Percentiles rank a stretch among this genome's conserved stretches.
Conservation (phyloP, 2,797 vertebrate species). For the Alcedo atthis region DNA sequence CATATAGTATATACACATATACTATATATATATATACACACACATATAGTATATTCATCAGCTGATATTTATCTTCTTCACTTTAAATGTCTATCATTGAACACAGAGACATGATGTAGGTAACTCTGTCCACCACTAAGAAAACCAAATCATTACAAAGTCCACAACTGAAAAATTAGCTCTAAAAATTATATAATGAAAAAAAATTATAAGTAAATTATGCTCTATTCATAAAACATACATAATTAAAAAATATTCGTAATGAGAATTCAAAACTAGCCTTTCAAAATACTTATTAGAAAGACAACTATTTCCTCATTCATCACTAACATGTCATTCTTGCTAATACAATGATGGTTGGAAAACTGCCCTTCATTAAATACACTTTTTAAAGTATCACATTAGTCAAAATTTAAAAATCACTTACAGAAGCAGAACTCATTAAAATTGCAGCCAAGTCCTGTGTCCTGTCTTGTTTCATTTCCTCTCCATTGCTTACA, state of each 20-base stretch:
- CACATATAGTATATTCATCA: background rate
- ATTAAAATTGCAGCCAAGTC: conserved; percentile 31
- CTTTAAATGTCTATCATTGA: background rate
- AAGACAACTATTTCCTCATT: background rate
- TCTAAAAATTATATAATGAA: background rate
- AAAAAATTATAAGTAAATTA: background rate
- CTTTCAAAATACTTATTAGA: background rate
- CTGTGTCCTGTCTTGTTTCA: background rate
- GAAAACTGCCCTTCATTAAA: background rate
- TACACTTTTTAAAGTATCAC: background rate
- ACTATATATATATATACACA: no score
- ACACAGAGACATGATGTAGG: background rate
- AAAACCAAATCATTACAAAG: background rate
- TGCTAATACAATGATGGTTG: background rate
- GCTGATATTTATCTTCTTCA: background rate
- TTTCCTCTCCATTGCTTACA: conserved; percentile 16
- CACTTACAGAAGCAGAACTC: background rate
- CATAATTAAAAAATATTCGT: background rate
- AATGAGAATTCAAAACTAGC: background rate
- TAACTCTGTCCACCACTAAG: background rate
- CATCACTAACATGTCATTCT: background rate
- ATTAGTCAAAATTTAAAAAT: background rate
- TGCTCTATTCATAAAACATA: background rate
- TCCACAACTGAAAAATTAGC: background rate
- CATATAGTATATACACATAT: background rate